Evolutionary conservation across 2,888 invertebrate genomes (phyloP), one percentile per base, ranked within the genome.

Genomic region (Crossocerus cetratus): DNA sequence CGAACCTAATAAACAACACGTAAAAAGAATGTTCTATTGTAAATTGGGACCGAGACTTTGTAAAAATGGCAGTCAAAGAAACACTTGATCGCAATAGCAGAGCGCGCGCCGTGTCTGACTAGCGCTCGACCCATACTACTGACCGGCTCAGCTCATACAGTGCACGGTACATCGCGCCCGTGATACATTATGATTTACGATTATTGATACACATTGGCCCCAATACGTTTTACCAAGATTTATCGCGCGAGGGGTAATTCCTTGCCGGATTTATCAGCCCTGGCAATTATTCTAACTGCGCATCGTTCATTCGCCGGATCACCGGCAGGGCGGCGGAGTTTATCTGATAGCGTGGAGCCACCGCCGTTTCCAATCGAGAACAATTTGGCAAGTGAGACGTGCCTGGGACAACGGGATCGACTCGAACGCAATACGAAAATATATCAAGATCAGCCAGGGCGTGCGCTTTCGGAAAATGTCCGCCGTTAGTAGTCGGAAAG

Each of bases 121-220:
- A 49, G 49, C 14, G 49, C 49, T 4, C 14, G 49, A 16, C 49
- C 16, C 11, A 49, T 49, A 16, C 49, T 49, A 49, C 49, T 49
- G 16, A 13, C 49, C 5, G 49, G 14, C 16, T 13, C 5, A 49
- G 3, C 49, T 49, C 49, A 3, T 13, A 16, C n/a, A n/a, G n/a
- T n/a, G 49, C 16, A 49, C 13, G 16, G n/a, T 62, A 54, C 43
- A 69, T 65, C 49, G 61, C 32, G 61, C 61, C 18, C 21, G 32
- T 69, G 78, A 78, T 81, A 60, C 69, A 69, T 76, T 75, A 71
- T 72, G 79, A 80, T 54, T 60, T 66, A 75, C 62, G 62, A 72
- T 75, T 76, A 78, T 76, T 69, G 80, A 81, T 78, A 80, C 76
- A 78, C 49, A 80, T 75, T 72, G 72, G 81, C 81, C 45, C 57